phyloP scores from a whole-genome alignment of 2,113 vertebrate species.

The Burhinus bistriatus region DNA sequence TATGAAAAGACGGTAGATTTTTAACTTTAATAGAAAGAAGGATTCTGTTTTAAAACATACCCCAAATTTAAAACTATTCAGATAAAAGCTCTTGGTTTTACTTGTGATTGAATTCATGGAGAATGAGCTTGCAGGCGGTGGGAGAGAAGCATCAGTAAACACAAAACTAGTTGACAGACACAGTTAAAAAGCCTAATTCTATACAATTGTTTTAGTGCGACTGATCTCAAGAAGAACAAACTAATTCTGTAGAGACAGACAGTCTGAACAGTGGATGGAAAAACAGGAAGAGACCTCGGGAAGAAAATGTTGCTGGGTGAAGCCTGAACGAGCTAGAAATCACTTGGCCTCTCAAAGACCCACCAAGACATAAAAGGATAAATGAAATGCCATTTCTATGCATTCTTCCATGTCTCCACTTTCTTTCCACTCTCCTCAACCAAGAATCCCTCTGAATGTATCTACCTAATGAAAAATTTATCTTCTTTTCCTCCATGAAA shows the following conservation, averaged over 20 bases:
- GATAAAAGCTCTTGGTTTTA: not conserved
- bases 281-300: constrained; percentile 33
- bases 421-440: not conserved
- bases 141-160: not conserved
- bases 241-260: constrained; percentile 1
- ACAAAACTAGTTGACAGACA: not conserved
- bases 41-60: not conserved
- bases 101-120: not conserved
- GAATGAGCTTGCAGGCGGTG: not conserved
- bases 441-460: not conserved
- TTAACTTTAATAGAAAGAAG: not conserved
- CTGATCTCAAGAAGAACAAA: not conserved
- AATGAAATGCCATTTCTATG: constrained; percentile 27
- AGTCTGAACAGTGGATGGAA: constrained; percentile 45
- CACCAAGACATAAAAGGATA: constrained; percentile 41
- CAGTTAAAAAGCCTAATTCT: not conserved
- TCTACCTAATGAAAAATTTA: not conserved
- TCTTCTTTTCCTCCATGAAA: constrained; percentile 1
- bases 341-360: constrained; percentile 26
- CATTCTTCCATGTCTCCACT: not conserved
- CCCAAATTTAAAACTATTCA: not conserved
- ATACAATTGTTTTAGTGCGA: not conserved
- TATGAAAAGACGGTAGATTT: not conserved
- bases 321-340: not conserved
- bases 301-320: not conserved